Evolutionary conservation across 1,140 invertebrate species (phyloP).

Genomic region (Laodelphax striatellus): DNA sequence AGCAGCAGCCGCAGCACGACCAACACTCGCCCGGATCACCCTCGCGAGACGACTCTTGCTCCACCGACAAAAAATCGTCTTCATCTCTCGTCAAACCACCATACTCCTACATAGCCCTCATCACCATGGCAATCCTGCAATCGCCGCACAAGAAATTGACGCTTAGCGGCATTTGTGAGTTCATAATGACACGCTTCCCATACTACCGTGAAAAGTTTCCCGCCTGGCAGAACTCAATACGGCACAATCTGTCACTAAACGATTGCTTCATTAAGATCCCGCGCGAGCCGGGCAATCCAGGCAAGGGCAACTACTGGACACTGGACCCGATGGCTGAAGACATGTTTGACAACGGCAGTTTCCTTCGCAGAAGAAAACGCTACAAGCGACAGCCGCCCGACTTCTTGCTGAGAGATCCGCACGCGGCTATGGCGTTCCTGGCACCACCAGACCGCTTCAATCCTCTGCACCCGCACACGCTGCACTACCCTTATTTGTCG

Average conservation of each 20-base stretch:
- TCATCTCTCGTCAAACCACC: constrained; percentile 66
- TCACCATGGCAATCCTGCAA: constrained; percentile 95
- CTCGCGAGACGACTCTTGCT: not conserved
- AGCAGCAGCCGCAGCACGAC: not conserved
- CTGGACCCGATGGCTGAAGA: constrained; percentile 92
- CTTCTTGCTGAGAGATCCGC: constrained; percentile 37
- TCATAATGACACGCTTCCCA: constrained; percentile 96
- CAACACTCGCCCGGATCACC: not conserved
- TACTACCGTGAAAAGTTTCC: constrained; percentile 94
- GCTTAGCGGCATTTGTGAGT: constrained; percentile 95
- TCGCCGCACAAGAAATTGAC: constrained; percentile 95
- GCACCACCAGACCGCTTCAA: constrained; percentile 28
- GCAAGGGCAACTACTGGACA: constrained; percentile 99
- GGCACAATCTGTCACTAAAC: constrained; percentile 95
- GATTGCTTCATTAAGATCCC: constrained; percentile 99
- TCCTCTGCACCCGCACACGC: constrained; percentile 26
- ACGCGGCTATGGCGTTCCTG: constrained; percentile 32
- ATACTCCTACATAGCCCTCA: constrained; percentile 95
- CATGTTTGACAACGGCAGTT: constrained; percentile 99
- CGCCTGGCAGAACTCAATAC: constrained; percentile 92
- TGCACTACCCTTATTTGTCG: constrained; percentile 33
- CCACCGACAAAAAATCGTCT: constrained; percentile 17
- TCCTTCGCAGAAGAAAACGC: constrained; percentile 84
- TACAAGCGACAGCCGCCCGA: constrained; percentile 76
- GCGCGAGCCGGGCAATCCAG: constrained; percentile 93